Conservation (phyloP, 1,140 invertebrate genomes). For the Rhopalosiphum padi region DNA sequence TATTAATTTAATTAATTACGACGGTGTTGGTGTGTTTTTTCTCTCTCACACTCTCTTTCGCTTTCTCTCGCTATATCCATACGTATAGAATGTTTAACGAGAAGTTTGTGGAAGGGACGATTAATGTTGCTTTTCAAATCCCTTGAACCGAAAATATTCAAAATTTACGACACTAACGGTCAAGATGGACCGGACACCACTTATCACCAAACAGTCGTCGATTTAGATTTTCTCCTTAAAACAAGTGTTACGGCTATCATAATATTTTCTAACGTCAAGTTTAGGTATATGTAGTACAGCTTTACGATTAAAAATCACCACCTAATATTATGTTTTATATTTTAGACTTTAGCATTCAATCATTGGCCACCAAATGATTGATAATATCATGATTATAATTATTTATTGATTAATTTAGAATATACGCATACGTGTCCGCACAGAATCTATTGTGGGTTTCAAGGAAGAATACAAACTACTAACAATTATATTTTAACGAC, state of each 20-base stretch:
- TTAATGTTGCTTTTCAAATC: conserved; percentile 53
- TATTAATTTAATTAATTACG: conserved; percentile 58
- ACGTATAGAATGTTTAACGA: neutral
- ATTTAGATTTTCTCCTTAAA: neutral
- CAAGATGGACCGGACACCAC: neutral
- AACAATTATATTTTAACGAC: no score
- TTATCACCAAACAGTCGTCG: neutral
- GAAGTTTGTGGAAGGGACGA: conserved; percentile 35
- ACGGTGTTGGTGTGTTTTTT: conserved; percentile 16
- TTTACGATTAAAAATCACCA: neutral
- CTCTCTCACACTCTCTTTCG: neutral
- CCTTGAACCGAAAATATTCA: conserved; percentile 34
- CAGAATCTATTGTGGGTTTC: no score
- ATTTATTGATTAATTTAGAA: no score
- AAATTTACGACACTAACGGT: conserved; percentile 27
- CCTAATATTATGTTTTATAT: neutral
- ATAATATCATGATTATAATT: no score
- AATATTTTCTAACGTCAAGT: neutral
- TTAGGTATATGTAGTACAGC: no score
- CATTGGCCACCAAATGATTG: neutral
- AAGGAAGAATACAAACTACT: no score
- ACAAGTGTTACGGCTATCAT: neutral
- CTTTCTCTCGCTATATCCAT: neutral
- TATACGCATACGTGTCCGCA: no score
- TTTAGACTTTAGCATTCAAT: neutral